Evolutionary conservation across 2,113 vertebrate genomes (phyloP), one percentile per base, ranked within the genome.

Genomic region (Psephotus haematonotus): DNA sequence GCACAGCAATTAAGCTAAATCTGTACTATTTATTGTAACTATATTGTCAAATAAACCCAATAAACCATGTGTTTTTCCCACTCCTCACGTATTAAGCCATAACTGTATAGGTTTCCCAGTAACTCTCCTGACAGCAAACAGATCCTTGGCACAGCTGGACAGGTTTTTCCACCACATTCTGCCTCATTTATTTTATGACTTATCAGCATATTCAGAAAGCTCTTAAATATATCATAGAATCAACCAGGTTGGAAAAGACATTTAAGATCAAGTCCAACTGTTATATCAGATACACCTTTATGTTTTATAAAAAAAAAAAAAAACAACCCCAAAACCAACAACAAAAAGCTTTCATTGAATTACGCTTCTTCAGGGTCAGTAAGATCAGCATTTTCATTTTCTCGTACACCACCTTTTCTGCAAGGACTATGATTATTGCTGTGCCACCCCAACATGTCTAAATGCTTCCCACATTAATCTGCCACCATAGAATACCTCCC

Each of bases 341-440:
- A 35, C 33, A 35, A 35, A 70, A 43, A 49, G 18, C 23, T 68
- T 59, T 37, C 15, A 47, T 0, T 19, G 33, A 44, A 41, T 37
- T 28, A 19, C 14, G 11, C 6, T 63, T 74, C 55, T 44, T 29
- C 31, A 92, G 24, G 9, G 31, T 46, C 27, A 52, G 11, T 3
- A 85, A 65, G n/a, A 85, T 12, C 22, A 68, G 7, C 11, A 23
- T 44, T 70, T 63, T 85, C 13, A 27, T 49, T 44, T 93, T 67
- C 31, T 39, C 2, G 0, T 13, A 43, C 11, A 27, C 2, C 2
- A 10, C 5, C 3, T 27, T 33, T 88, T 55, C 63, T 39, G n/a
- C 23, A 80, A 77, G 17, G 41, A 19, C 25, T 44, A 15, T 12
- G 11, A 69, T 53, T 10, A 53, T 14, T 60, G 41, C 15, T 86